Percentiles rank a stretch among this genome's conserved stretches.
phyloP scores from a whole-genome alignment of 2,888 invertebrate genomes.

The Dugesia japonica region DNA sequence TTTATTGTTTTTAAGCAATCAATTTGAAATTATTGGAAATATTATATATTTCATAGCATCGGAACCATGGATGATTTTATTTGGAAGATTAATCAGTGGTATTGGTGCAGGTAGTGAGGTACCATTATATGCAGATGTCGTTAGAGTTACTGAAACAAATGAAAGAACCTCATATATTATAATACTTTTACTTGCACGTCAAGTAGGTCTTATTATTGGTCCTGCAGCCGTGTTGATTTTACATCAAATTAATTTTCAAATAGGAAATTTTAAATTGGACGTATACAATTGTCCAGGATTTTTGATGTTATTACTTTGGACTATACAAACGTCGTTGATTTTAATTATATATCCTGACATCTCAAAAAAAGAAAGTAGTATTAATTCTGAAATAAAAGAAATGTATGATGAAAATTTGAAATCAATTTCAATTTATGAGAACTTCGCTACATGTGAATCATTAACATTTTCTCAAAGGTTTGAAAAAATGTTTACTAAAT shows the following conservation, averaged over 20 bases:
- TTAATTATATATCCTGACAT: conserved; percentile 31
- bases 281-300: conserved; percentile 32
- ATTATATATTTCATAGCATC: conserved; percentile 27
- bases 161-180: conserved; percentile 32
- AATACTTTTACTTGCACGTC: background rate
- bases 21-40: conserved; percentile 33
- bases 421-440: background rate
- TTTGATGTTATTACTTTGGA: conserved; percentile 31
- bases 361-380: background rate
- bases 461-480: background rate
- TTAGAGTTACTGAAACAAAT: conserved; percentile 26
- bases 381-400: background rate
- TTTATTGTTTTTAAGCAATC: conserved; percentile 29
- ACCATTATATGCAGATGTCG: conserved; percentile 30
- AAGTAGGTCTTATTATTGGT: conserved; percentile 32
- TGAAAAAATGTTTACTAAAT: background rate
- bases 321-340: conserved; percentile 23
- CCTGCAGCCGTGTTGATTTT: conserved; percentile 28
- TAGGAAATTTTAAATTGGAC: conserved; percentile 1
- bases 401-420: background rate
- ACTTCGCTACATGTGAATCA: background rate
- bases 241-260: conserved; percentile 23
- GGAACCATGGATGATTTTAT: conserved; percentile 23
- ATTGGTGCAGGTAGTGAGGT: conserved; percentile 23
- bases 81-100: conserved; percentile 33